Conservation (phyloP, 2,888 invertebrate genomes). For the Phengaris arion region DNA sequence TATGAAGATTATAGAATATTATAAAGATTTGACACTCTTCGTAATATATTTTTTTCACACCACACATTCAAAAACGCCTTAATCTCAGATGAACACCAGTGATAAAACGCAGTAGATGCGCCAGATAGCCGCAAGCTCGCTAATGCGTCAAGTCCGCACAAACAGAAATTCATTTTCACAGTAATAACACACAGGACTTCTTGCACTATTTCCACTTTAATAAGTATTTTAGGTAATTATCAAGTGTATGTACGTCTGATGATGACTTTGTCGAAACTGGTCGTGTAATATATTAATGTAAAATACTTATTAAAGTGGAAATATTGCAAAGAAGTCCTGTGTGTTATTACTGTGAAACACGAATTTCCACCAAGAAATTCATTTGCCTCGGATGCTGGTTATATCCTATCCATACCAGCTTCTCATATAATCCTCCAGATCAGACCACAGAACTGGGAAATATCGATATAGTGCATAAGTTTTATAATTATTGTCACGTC, state of each 20-base stretch:
- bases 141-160: constrained; percentile 8
- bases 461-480: background rate
- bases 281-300: no score
- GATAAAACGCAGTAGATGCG: constrained; percentile 8
- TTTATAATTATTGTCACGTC: no score
- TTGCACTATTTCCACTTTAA: no score
- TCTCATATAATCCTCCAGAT: constrained; percentile 19
- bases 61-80: background rate
- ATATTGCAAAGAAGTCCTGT: no score
- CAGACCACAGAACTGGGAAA: background rate
- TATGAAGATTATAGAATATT: no score
- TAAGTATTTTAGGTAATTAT: no score
- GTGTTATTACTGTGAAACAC: no score
- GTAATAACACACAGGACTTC: no score
- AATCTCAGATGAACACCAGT: background rate
- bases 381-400: constrained; percentile 23
- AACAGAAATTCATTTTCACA: constrained; percentile 29
- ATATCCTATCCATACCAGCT: constrained; percentile 24
- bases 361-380: no score
- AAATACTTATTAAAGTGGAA: no score
- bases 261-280: no score
- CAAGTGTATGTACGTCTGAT: no score
- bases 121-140: background rate
- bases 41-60: background rate
- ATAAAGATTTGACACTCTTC: background rate